A percentile compares a stretch with the other conserved stretches of the same genome.
Conservation (phyloP, 2,888 invertebrate genomes). For the Protophormia terraenovae region DNA sequence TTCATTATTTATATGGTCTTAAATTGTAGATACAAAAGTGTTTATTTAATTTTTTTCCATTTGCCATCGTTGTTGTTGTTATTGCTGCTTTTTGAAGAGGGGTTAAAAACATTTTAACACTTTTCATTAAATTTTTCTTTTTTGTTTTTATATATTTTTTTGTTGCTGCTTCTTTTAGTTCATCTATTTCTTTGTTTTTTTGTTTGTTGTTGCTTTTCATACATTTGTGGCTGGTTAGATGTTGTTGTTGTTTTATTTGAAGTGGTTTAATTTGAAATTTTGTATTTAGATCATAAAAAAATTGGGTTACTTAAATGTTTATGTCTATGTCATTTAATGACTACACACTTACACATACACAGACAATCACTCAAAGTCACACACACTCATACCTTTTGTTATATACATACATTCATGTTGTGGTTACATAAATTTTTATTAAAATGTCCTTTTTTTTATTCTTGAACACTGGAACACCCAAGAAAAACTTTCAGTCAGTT, state of each 20-base stretch:
- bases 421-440: constrained; percentile 26
- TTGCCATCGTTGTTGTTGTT: not conserved
- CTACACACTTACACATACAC: not conserved
- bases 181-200: not conserved
- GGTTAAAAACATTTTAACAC: constrained; percentile 54
- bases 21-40: constrained; percentile 54
- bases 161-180: not conserved
- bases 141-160: not conserved
- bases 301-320: constrained; percentile 54
- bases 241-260: constrained; percentile 49
- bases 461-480: not conserved
- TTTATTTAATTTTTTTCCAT: constrained; percentile 53
- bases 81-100: constrained; percentile 8
- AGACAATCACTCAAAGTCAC: not conserved
- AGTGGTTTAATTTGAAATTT: constrained; percentile 47
- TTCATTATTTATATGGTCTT: constrained; percentile 60
- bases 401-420: not conserved
- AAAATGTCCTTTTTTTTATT: constrained; percentile 40
- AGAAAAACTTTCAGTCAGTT: not conserved
- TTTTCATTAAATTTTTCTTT: constrained; percentile 35
- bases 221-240: constrained; percentile 4
- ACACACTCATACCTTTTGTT: not conserved
- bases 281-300: constrained; percentile 51
- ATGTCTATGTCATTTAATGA: constrained; percentile 22
- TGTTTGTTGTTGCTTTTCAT: not conserved